These are phyloP conservation scores for Chalcosyrphus nemorum DNA, from an alignment of 2,888 invertebrate genomes.

Conservation along the genomic window DNA sequence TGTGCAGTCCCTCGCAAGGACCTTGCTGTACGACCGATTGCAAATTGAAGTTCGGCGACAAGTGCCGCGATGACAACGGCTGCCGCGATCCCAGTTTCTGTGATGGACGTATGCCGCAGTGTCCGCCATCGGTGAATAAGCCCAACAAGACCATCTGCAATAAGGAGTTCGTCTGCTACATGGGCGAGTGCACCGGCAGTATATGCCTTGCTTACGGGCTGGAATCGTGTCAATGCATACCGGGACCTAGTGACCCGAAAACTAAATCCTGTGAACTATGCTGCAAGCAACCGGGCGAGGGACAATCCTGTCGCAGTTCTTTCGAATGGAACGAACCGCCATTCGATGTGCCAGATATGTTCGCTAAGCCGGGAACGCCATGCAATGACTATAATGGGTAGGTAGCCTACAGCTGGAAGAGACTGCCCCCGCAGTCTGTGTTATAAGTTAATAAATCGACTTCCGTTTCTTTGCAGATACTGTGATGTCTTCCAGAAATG, in stretches of 20 bases:
- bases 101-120: conserved; percentile 93
- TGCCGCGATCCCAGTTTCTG: conserved; percentile 96
- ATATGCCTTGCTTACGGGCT: conserved; percentile 98
- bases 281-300: conserved; percentile 93
- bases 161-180: conserved; percentile 97
- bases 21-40: conserved; percentile 97
- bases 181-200: conserved; percentile 98
- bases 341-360: conserved; percentile 96
- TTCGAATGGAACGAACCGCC: conserved; percentile 95
- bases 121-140: conserved; percentile 96
- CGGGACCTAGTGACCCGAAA: conserved; percentile 89
- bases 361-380: conserved; percentile 95
- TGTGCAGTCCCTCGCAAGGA: conserved; percentile 86
- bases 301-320: conserved; percentile 92
- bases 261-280: conserved; percentile 96
- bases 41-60: conserved; percentile 91
- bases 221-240: conserved; percentile 96
- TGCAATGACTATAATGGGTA: conserved; percentile 96
- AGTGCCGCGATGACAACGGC: conserved; percentile 96
- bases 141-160: conserved; percentile 98
- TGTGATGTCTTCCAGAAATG: conserved; percentile 89
- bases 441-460: conserved; percentile 55
- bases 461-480: conserved; percentile 82
- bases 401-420: conserved; percentile 69
- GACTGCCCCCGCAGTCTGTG: not conserved